phyloP scores from a whole-genome alignment of 2,113 vertebrate species.

The Halcyon senegalensis region DNA sequence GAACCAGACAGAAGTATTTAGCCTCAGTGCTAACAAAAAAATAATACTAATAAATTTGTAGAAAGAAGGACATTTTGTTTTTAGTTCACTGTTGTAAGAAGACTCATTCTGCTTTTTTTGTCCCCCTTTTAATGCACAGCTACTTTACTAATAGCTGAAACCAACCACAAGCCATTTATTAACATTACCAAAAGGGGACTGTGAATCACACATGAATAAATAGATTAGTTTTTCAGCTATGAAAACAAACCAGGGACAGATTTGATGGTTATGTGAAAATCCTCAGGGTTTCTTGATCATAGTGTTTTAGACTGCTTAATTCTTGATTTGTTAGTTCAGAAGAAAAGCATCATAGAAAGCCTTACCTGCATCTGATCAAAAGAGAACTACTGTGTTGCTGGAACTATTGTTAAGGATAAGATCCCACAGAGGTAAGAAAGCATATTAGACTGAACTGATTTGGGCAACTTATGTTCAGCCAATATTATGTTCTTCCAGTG shows the following conservation, averaged over 20 bases:
- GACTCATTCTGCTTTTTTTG: not conserved
- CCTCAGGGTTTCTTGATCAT: not conserved
- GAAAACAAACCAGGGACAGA: not conserved
- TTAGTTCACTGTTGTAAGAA: not conserved
- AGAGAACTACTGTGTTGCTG: not conserved
- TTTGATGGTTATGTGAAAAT: not conserved
- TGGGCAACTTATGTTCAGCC: not conserved
- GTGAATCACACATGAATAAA: not conserved
- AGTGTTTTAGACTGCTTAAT: not conserved
- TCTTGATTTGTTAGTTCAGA: not conserved
- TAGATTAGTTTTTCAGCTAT: not conserved
- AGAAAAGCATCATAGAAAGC: not conserved
- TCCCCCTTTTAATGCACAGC: fast-evolving
- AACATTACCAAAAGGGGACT: not conserved
- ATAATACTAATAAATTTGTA: not conserved
- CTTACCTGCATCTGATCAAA: not conserved
- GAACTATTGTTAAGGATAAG: not conserved
- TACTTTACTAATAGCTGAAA: not conserved
- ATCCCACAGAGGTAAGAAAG: not conserved
- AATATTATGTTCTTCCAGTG: not conserved
- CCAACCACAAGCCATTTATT: not conserved
- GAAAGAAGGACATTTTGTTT: not conserved
- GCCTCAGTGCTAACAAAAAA: not conserved
- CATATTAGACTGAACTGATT: not conserved
- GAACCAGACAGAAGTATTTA: not conserved